Base-by-base conservation (phyloP, 1,140 invertebrate genomes). In the Formica exsecta region DNA sequence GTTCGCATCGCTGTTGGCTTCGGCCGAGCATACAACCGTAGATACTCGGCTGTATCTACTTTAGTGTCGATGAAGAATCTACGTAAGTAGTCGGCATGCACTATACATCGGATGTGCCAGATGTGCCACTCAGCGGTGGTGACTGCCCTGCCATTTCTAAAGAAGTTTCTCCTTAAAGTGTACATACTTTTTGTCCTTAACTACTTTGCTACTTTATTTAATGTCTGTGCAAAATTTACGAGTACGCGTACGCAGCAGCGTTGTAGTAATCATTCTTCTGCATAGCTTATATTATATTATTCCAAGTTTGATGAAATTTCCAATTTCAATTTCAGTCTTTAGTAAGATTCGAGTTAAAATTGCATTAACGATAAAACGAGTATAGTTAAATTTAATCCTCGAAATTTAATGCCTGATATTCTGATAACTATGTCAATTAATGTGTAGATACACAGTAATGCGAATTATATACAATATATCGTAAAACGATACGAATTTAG, bases 141-240 rank as follows among this genome's bases (percentile, higher is more conserved):
- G 70, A 85, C 71, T 54, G n/a, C 44, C 4, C 16, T 38, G 79
- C 25, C 38, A 54, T 81, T 81, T 85, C 57, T 29, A 44, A 29
- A 44, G 38, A 74, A 74, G 81, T 77, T 85, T 85, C 57, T 48
- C 32, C 62, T 36, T 74, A 51, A 76, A 76, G 41, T 75, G 41
- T 44, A 44, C 9, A 44, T 44, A 76, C 48, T 75, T 62, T 85
- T 41, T 16, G 22, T 74, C 71, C 61, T 65, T 66, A 85, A 76
- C 81, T 64, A 65, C 81, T 85, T 85, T 8, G 36, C 41, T 76
- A 65, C 59, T 74, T 74, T 48, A 59, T 44, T 65, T 16, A 38
- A 76, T 76, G 59, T 64, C 71, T 65, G 36, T 84, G 81, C 71
- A 76, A 65, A 85, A 85, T 76, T 85, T 77, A 85, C 44, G 38